Evolutionary conservation across 2,797 vertebrate species (phyloP), one percentile per base, ranked within the genome.

Genomic region (Enteromius unitaeniatus): DNA sequence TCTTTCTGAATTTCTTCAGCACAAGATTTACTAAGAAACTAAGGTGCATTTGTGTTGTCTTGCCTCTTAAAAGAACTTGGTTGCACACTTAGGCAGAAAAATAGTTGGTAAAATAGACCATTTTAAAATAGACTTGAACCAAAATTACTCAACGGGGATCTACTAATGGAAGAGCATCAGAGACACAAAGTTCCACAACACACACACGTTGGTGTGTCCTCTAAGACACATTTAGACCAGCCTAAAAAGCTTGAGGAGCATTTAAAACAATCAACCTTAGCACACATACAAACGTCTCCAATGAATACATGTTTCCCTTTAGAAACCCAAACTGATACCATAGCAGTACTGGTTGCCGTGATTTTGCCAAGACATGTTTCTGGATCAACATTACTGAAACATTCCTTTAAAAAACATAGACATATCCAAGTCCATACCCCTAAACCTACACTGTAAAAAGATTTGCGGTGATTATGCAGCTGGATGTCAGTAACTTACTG

Each of bases 1-100:
- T 40, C 1, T 31, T 31, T 31, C 28, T 31, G 28, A 31, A 31
- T 31, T 31, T 21, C 23, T 47, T 72, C 19, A n/a, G 14, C 64
- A 55, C 21, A 81, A 47, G 26, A 47, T 60, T 81, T 70, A 31
- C 37, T 47, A 31, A 70, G n/a, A 70, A 81, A 58, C 49, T 1
- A 19, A 62, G 3, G 69, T 72, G 45, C 45, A 73, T 67, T 37
- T 67, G 19, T 78, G 40, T 40, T 78, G 55, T 31, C 23, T 78
- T 78, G 8, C 37, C 40, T 62, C 15, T 51, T 77, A 11, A 45
- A 11, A 78, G 17, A 28, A 10, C 10, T 77, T 76, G 34, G 34
- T 55, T 31, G 31, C 1, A 45, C 26, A 34, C 17, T 79, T 67
- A 23, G 26, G 37, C 1, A 14, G 6, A 51, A 80, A 70, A 51